Evolutionary conservation across 1,140 invertebrate species (phyloP), one percentile per base, ranked within the genome.

Genomic region (Bombus breviceps): DNA sequence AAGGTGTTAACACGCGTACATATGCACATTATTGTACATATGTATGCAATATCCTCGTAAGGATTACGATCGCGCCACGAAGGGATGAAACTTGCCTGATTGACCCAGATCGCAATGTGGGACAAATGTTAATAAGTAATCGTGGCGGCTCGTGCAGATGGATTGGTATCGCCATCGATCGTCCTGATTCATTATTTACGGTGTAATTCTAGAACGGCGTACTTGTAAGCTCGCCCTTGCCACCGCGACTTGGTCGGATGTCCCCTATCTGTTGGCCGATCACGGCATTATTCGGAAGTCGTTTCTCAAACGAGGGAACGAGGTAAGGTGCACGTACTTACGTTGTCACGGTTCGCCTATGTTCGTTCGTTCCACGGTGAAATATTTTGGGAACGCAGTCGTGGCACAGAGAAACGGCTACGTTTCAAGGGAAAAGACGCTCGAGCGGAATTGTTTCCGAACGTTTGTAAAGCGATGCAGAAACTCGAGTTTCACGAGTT

Each of bases 81-180:
- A 83, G 86, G 71, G 81, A 77, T 86, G 69, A 88, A 86, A 90
- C 81, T 76, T n/a, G 47, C 28, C 85, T 84, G 84, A 91, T 91
- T 85, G 89, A 90, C 86, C 89, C 87, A 86, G 87, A 90, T 89
- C 86, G 86, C 41, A 87, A 93, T 93, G 90, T 93, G 93, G 93
- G 91, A 91, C 92, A 91, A 37, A 69, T 75, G 86, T 93, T 92
- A 93, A 93, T 93, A 93, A 91, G 86, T 93, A 90, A 93, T 92
- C 91, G 83, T 84, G 68, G 76, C 83, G 83, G 78, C 66, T 89
- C 85, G 86, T 88, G 79, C 81, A 85, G 87, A 92, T 88, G 85
- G 83, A 91, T 91, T 86, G 80, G 81, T 91, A 88, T 89, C 85
- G 82, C 76, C 86, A 93, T 93, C 89, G 92, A 93, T 92, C 92